Evolutionary conservation across 2,888 invertebrate species (phyloP), one percentile per base, ranked within the genome.

Genomic region (Uloborus plumipes): DNA sequence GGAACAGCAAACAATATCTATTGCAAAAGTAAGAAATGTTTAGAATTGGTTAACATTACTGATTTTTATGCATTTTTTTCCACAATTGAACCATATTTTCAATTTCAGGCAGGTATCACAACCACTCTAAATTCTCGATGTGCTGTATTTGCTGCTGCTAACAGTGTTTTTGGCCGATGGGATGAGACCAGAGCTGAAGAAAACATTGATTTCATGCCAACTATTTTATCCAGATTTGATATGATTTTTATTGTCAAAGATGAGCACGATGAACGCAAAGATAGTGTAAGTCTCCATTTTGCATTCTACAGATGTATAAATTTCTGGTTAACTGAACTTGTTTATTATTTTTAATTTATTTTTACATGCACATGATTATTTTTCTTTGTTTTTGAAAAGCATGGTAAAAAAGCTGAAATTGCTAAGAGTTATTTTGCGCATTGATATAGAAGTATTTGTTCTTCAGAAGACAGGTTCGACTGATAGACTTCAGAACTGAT

Each of bases 221-320:
- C 99, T n/a, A 99, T 99, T 89, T 91, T 99, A 79, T 99, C 99
- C 0, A 93, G 99, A 90, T 99, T 99, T 89, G 99, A 99, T 90
- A 99, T 97, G 97, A 99, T 99, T 87, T 99, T 98, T 89, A 97
- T 99, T 87, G 96, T 99, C 0, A 99, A 99, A 89, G 99, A 99
- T 90, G 95, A 96, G 86, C 98, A 99, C 88, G 94, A 97, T 88
- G 93, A 95, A 89, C 89, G 91, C 11, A 92, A 95, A 84, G 99
- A 99, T 89, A 94, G 94, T 86, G 95, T 95, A 89, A 91, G 92
- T 91, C 14, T 53, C 9, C 1, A 0, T 55, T 55, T 55, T 55
- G 9, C 7, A 0, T 55, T 55, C 1, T 1, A 18, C 4, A 6
- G 0, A 55, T n/a, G n/a, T 14, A 7, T 18, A 55, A 55, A 11